A percentile compares a stretch with the other conserved stretches of the same genome.
Conservation (phyloP, 1,140 invertebrate species). For the Drosophila dunni region DNA sequence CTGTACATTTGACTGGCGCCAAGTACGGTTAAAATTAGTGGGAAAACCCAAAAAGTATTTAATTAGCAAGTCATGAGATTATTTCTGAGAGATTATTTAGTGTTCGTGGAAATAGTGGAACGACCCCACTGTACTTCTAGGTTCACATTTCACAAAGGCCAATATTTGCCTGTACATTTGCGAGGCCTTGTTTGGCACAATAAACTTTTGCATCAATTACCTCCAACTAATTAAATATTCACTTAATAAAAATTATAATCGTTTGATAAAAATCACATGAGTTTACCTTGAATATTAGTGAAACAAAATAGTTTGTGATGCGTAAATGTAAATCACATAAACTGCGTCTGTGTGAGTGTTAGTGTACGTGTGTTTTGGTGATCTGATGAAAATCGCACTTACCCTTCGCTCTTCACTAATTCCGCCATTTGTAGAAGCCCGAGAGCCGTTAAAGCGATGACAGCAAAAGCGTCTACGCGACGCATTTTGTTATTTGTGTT, state of each 20-base stretch:
- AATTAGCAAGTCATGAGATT: too few species aligned
- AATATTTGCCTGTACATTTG: background rate
- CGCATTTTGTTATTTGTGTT: constrained; percentile 60
- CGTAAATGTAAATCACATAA: constrained; percentile 1
- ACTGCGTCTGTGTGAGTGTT: background rate
- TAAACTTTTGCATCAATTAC: constrained; percentile 11
- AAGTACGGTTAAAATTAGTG: too few species aligned
- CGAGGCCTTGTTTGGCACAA: background rate
- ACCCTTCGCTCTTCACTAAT: constrained; percentile 68
- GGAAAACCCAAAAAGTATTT: too few species aligned
- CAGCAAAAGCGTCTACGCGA: constrained; percentile 65
- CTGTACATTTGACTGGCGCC: too few species aligned
- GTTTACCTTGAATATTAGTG: constrained; percentile 8
- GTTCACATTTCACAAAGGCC: background rate
- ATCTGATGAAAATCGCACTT: constrained; percentile 39
- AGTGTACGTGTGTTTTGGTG: background rate
- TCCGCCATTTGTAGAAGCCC: constrained; percentile 64
- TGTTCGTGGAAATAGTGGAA: background rate
- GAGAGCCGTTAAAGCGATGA: constrained; percentile 47
- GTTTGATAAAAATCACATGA: constrained; percentile 16
- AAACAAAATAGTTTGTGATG: constrained; percentile 1
- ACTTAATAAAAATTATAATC: background rate
- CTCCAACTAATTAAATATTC: constrained; percentile 4
- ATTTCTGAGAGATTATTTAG: too few species aligned
- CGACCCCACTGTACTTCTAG: background rate